Evolutionary conservation across 2,888 invertebrate genomes (phyloP).

Genomic region (Melinaea menophilus): DNA sequence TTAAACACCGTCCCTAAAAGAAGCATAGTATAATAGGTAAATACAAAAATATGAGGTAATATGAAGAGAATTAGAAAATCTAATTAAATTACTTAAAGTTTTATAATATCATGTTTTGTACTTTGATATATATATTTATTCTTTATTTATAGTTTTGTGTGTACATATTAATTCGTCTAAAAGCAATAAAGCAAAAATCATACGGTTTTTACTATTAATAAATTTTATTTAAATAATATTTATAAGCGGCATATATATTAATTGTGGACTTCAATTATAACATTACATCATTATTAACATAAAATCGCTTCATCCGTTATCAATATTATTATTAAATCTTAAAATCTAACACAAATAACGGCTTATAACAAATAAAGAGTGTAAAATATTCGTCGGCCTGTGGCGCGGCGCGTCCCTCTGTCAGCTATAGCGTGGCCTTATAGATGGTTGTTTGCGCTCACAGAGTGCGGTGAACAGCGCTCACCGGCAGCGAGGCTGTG

Average conservation of each 20-base stretch:
- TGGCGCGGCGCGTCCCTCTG: slow-evolving; percentile 67
- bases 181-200: too few species aligned
- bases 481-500: slow-evolving; percentile 69
- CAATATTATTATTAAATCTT: neutral
- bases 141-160: too few species aligned
- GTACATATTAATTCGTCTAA: too few species aligned
- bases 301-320: neutral
- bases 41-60: too few species aligned
- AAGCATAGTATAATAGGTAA: too few species aligned
- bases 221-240: neutral
- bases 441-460: slow-evolving; percentile 79
- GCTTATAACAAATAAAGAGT: slow-evolving; percentile 21
- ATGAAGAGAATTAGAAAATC: too few species aligned
- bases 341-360: slow-evolving; percentile 9
- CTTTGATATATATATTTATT: too few species aligned
- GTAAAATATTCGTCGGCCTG: slow-evolving; percentile 47
- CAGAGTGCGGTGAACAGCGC: slow-evolving; percentile 79
- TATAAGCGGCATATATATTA: neutral
- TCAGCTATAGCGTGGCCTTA: slow-evolving; percentile 79
- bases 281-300: neutral
- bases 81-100: too few species aligned
- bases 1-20: too few species aligned
- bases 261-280: neutral
- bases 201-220: too few species aligned
- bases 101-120: too few species aligned